phyloP scores from a whole-genome alignment of 2,888 invertebrate species.

The Epiblema foenella region DNA sequence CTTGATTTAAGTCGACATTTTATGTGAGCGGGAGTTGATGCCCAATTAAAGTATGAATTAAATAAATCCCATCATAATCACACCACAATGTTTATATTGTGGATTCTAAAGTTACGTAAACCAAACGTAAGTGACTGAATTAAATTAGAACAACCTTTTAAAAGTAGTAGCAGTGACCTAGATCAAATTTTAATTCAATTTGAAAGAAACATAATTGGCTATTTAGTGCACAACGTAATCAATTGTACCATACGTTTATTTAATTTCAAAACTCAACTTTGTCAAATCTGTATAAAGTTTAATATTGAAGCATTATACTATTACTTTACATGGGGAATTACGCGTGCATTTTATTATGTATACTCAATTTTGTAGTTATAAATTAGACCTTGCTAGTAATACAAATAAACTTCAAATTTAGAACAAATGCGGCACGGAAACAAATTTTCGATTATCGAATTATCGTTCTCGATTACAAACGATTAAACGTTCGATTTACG shows the following conservation, averaged over 20 bases:
- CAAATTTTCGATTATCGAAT: slow-evolving; percentile 38
- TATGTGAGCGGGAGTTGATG: too few species aligned
- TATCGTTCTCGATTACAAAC: slow-evolving; percentile 35
- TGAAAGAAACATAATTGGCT: slow-evolving; percentile 39
- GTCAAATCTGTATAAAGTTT: background rate
- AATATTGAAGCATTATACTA: background rate
- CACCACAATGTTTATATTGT: too few species aligned
- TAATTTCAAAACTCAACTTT: slow-evolving; percentile 7
- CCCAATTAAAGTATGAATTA: too few species aligned
- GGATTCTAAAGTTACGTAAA: too few species aligned
- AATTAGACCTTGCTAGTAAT: background rate
- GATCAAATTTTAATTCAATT: slow-evolving; percentile 39
- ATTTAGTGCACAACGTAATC: slow-evolving; percentile 36
- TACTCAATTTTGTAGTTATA: background rate
- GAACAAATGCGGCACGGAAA: slow-evolving; percentile 13
- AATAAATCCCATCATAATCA: too few species aligned
- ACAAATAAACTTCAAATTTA: background rate
- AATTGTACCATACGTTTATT: background rate
- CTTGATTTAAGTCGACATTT: too few species aligned
- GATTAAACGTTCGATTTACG: slow-evolving; percentile 38
- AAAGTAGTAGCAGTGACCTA: slow-evolving; percentile 23
- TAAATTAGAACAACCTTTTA: slow-evolving; percentile 24
- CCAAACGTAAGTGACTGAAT: slow-evolving; percentile 13
- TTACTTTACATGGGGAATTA: background rate
- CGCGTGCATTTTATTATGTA: background rate